Evolutionary conservation across 2,888 invertebrate species (phyloP), one percentile per base, ranked within the genome.

Genomic region (Timema podura): DNA sequence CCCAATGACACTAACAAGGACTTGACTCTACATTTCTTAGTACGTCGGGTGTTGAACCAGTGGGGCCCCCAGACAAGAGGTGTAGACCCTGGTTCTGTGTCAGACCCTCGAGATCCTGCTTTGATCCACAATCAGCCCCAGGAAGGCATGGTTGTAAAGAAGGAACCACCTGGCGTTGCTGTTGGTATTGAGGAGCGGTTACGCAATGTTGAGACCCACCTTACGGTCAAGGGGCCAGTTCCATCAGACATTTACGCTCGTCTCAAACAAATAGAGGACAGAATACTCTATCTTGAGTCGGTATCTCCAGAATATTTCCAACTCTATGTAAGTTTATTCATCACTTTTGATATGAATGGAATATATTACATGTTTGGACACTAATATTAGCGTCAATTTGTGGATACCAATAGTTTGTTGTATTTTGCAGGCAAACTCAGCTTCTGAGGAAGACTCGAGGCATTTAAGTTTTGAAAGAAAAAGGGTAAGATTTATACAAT

Each of bases 231-330:
- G 65, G 82, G 80, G 64, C 86, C 88, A 0, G 85, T 88, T 0
- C 83, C 88, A 0, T 85, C 83, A 70, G 88, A 89, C 78, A 82
- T 93, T 48, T 91, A 89, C 77, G 81, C 82, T 71, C 83, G 93
- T 48, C 80, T 94, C 6, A 92, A 92, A 80, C 82, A 81, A 1
- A 84, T 93, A 76, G 94, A 95, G 80, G 87, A 93, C 76, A 85
- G 88, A 74, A 85, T 95, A 66, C 82, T 91, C 8, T 83, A 86
- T 72, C 80, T 94, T 71, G 91, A 94, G 80, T 85, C 91, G 0
- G 79, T 91, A 68, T 93, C 93, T 54, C 93, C 93, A 0, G 94
- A 94, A 80, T 94, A 94, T 78, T 86, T 87, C 45, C 85, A 88
- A 47, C 68, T 69, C 51, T 64, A 61, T 61, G 67, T 67, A 64